Conservation (phyloP, 2,888 invertebrate species). For the Heliconius hortense region DNA sequence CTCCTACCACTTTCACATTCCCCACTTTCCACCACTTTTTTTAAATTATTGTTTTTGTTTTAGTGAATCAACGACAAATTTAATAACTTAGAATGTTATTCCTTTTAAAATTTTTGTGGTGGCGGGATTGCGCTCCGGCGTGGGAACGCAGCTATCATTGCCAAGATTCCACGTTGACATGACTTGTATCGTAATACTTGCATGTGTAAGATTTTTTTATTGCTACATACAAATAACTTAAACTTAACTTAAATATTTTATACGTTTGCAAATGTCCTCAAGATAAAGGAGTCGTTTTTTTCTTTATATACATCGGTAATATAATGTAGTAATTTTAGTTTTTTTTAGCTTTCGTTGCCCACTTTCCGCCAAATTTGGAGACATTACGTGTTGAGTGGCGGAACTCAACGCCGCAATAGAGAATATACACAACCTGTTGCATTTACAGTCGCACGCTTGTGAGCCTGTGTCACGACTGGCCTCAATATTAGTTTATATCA, state of each 20-base stretch:
- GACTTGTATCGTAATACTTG: constrained; percentile 4
- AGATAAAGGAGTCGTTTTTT: neutral
- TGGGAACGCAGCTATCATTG: constrained; percentile 1
- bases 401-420: no score
- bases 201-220: neutral
- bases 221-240: neutral
- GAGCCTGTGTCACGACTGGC: no score
- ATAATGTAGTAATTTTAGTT: neutral
- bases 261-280: no score
- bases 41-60: neutral
- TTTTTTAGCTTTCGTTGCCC: no score
- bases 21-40: no score
- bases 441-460: no score
- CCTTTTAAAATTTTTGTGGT: neutral
- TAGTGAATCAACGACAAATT: neutral
- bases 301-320: neutral
- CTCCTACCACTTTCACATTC: no score
- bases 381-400: no score
- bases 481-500: no score
- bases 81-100: neutral
- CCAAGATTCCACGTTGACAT: constrained; percentile 9
- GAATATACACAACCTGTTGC: no score
- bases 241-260: no score
- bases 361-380: no score
- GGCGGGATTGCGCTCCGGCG: neutral